Evolutionary conservation across 2,888 invertebrate genomes (phyloP).

Genomic region (Electrophaes corylata): DNA sequence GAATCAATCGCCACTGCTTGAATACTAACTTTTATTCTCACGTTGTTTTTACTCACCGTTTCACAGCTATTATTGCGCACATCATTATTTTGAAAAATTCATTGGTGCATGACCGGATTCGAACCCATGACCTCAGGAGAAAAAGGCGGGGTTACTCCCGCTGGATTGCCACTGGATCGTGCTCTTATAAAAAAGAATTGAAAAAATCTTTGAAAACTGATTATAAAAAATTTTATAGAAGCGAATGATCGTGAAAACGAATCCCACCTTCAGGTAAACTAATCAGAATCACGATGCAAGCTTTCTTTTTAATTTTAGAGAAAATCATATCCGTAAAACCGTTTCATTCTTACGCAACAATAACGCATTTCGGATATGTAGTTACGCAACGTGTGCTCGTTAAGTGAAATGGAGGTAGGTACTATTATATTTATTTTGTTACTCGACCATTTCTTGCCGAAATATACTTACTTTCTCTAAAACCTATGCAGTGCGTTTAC

Average conservation of each 20-base stretch:
- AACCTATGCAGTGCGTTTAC: constrained; percentile 63
- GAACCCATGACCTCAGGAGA: too few relatives aligned
- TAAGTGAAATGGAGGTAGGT: constrained; percentile 62
- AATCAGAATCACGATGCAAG: background rate
- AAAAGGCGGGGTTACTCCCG: too few relatives aligned
- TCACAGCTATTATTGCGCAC: too few relatives aligned
- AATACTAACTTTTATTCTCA: too few relatives aligned
- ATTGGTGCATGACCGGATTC: too few relatives aligned
- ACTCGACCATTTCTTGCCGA: constrained; percentile 71
- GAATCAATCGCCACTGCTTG: too few relatives aligned
- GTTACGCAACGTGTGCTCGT: constrained; percentile 59
- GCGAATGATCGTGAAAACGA: background rate
- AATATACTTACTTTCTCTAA: constrained; percentile 76
- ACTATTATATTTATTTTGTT: constrained; percentile 60
- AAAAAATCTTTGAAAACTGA: too few relatives aligned
- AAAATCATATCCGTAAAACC: constrained; percentile 33
- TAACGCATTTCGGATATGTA: constrained; percentile 45
- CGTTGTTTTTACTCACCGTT: too few relatives aligned
- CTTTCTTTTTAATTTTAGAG: constrained; percentile 37
- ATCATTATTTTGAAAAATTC: too few relatives aligned
- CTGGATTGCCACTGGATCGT: too few relatives aligned
- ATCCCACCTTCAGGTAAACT: constrained; percentile 2
- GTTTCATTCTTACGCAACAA: constrained; percentile 46
- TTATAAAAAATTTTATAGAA: too few relatives aligned
- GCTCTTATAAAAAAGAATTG: too few relatives aligned